These are phyloP conservation scores for Pteria penguin DNA, from an alignment of 2,888 invertebrate genomes.

Conservation along the genomic window DNA sequence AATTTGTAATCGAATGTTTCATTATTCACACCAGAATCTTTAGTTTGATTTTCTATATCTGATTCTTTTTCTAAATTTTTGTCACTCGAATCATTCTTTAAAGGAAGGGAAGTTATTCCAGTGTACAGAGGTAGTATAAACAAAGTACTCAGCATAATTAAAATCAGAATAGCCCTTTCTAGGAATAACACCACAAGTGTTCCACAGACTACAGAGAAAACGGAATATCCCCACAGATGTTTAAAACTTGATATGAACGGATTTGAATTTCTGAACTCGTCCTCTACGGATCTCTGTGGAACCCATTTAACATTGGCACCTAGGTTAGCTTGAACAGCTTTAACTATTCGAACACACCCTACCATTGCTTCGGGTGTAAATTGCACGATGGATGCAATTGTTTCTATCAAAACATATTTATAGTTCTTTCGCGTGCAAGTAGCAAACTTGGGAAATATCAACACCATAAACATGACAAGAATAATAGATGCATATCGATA, in stretches of 20 bases:
- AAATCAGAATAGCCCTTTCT: slow-evolving; percentile 54
- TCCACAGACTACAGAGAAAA: slow-evolving; percentile 58
- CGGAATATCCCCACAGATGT: slow-evolving; percentile 72
- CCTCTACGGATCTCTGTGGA: slow-evolving; percentile 72
- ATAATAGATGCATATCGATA: slow-evolving; percentile 69
- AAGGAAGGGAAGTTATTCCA: slow-evolving; percentile 64
- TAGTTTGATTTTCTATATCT: too few relatives aligned
- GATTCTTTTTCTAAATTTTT: not conserved
- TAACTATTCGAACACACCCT: slow-evolving; percentile 68
- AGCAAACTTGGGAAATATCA: slow-evolving; percentile 73
- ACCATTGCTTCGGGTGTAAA: slow-evolving; percentile 74
- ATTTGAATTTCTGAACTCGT: slow-evolving; percentile 69
- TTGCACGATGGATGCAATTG: slow-evolving; percentile 70
- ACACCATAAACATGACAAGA: slow-evolving; percentile 70
- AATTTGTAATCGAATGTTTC: too few relatives aligned
- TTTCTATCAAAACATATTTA: slow-evolving; percentile 69
- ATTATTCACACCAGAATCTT: too few relatives aligned
- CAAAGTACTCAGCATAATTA: slow-evolving; percentile 65
- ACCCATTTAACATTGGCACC: slow-evolving; percentile 69
- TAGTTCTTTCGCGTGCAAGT: slow-evolving; percentile 66
- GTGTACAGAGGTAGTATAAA: slow-evolving; percentile 68
- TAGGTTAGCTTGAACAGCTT: slow-evolving; percentile 69
- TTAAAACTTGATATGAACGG: slow-evolving; percentile 70
- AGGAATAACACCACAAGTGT: slow-evolving; percentile 62
- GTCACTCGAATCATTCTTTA: slow-evolving; percentile 3